Evolutionary conservation across 2,888 invertebrate species (phyloP).

Genomic region (Drosophila pegasa): DNA sequence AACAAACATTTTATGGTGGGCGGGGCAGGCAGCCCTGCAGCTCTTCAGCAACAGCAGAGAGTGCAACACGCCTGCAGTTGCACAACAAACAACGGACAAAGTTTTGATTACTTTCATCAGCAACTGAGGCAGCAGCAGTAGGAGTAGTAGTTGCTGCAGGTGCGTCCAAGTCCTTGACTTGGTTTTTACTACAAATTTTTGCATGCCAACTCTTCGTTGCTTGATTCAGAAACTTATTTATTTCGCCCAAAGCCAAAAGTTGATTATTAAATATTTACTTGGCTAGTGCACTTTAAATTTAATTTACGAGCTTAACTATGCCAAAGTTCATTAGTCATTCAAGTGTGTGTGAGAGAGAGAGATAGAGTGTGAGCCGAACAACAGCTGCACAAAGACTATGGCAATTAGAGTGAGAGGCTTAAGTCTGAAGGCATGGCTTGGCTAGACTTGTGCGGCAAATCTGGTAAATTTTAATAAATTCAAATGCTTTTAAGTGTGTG

Average conservation of each 20-base stretch:
- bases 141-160: conserved; percentile 9
- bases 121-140: conserved; percentile 10
- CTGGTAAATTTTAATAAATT: conserved; percentile 72
- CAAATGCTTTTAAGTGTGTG: conserved; percentile 43
- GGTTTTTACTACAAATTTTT: conserved; percentile 21
- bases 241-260: conserved; percentile 50
- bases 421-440: conserved; percentile 21
- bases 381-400: conserved; percentile 14
- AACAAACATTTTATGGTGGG: conserved; percentile 57
- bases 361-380: background rate
- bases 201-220: conserved; percentile 30
- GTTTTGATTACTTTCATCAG: conserved; percentile 76
- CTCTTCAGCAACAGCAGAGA: conserved; percentile 11
- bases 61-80: conserved; percentile 56
- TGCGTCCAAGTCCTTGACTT: conserved; percentile 38
- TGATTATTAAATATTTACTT: conserved; percentile 76
- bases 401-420: conserved; percentile 42
- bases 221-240: conserved; percentile 36
- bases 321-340: conserved; percentile 69
- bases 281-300: conserved; percentile 60
- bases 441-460: conserved; percentile 53
- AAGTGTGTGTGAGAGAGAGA: conserved; percentile 41
- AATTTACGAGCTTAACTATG: conserved; percentile 57
- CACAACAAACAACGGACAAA: conserved; percentile 67
- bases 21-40: background rate